These are phyloP conservation scores for Drosophila rufa DNA, from an alignment of 1,140 invertebrate species.

Conservation along the genomic window DNA sequence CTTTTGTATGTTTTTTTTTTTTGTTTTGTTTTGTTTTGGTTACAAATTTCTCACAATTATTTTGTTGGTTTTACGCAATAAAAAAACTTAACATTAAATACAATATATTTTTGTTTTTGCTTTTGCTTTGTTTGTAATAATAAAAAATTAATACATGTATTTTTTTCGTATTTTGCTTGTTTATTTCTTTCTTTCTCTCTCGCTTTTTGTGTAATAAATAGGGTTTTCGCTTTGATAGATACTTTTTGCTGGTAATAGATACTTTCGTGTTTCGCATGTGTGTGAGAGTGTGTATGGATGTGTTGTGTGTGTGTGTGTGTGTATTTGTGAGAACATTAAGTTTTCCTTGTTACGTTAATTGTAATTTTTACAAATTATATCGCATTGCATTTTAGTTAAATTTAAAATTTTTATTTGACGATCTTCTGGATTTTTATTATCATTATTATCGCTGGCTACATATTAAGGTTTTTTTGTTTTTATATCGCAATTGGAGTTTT, in stretches of 20 bases:
- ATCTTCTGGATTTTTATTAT: slow-evolving; percentile 46
- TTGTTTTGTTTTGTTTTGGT: slow-evolving; percentile 76
- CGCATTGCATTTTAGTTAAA: slow-evolving; percentile 67
- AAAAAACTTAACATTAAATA: slow-evolving; percentile 84
- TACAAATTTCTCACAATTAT: slow-evolving; percentile 82
- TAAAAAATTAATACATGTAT: slow-evolving; percentile 81
- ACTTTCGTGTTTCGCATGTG: slow-evolving; percentile 59
- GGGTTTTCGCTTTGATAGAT: slow-evolving; percentile 73
- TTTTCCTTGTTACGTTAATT: slow-evolving; percentile 67
- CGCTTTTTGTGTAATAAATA: slow-evolving; percentile 70
- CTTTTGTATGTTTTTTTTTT: slow-evolving; percentile 41
- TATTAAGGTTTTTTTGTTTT: slow-evolving; percentile 62
- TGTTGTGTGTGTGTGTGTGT: slow-evolving; percentile 28
- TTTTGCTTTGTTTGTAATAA: slow-evolving; percentile 63
- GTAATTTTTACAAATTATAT: slow-evolving; percentile 81
- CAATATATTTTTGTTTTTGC: slow-evolving; percentile 72
- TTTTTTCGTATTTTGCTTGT: slow-evolving; percentile 65
- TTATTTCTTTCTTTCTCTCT: slow-evolving; percentile 54
- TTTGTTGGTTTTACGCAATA: slow-evolving; percentile 75
- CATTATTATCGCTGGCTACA: slow-evolving; percentile 54
- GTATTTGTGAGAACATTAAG: slow-evolving; percentile 75
- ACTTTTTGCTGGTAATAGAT: slow-evolving; percentile 71
- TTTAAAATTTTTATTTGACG: slow-evolving; percentile 48
- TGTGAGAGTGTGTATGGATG: slow-evolving; percentile 32
- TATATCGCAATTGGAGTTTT: slow-evolving; percentile 82